Evolutionary conservation across 2,113 vertebrate species (phyloP).

Genomic region (Oreochromis niloticus): DNA sequence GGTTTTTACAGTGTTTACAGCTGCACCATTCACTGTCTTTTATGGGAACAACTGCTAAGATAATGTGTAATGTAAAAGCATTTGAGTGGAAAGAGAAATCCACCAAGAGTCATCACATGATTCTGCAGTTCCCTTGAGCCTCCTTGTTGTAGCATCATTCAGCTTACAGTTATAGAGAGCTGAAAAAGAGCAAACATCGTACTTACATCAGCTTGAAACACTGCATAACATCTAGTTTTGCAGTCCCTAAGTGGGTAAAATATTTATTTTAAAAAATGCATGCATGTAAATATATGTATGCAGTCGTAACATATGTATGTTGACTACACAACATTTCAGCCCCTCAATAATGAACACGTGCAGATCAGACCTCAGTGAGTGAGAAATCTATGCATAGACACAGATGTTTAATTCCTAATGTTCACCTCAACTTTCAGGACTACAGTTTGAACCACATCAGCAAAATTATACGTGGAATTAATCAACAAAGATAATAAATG

Average conservation of each 20-base stretch:
- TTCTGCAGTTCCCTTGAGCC: background rate
- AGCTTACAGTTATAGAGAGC: background rate
- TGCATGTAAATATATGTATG: background rate
- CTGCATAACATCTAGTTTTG: background rate
- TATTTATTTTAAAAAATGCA: background rate
- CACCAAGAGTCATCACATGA: background rate
- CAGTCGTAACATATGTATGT: background rate
- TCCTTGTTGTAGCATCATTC: background rate
- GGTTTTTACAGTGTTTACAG: background rate
- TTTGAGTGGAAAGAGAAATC: background rate
- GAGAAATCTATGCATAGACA: background rate
- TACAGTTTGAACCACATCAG: background rate
- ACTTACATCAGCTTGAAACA: background rate
- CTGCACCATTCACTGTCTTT: background rate
- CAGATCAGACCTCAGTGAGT: background rate
- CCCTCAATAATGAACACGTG: background rate
- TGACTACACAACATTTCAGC: background rate
- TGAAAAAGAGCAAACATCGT: background rate
- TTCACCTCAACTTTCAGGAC: background rate
- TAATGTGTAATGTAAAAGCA: background rate
- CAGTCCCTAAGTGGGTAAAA: background rate
- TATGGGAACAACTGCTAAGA: background rate
- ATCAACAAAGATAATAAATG: slow-evolving; percentile 16
- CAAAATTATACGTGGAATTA: background rate
- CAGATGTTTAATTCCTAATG: background rate